Base-by-base conservation (phyloP, 2,113 vertebrate genomes). In the Cebidichthys violaceus region DNA sequence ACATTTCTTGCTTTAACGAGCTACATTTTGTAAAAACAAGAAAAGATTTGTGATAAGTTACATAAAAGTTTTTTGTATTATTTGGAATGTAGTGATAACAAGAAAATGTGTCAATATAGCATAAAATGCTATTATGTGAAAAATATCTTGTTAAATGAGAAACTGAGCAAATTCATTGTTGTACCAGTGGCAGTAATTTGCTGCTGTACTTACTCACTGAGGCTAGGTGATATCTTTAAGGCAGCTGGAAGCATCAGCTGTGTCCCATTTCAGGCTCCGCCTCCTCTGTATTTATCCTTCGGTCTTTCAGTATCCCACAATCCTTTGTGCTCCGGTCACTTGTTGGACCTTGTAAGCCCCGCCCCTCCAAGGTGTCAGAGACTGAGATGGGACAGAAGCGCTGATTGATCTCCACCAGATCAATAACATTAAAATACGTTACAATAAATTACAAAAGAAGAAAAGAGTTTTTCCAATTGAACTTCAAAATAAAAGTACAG, bases 181-280 rank as follows among this genome's bases (percentile, higher is more conserved):
- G 43, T 39, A 45, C 59, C 10, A 20, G 11, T 50, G 75, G 57
- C 66, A 50, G 45, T 29, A 54, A 1, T 1, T 15, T 9, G 2
- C 54, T 31, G 39, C 37, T 1, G 43, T 43, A 45, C 27, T 80
- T 35, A 31, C 41, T 83, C 54, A 43, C 35, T 70, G 80, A 86
- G 67, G 67, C 7, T 4, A 54, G 29, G 73, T 66, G 75, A 73
- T 54, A 27, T 73, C 17, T 60, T 31, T 1, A 84, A 89, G 86
- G 90, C 86, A 82, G 57, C 86, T 59, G 71, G 71, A 86, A 61
- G 62, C 62, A 52, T 66, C 66, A n/a, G 31, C 62, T 73, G 67
- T 24, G 4, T 71, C 61, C 9, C 37, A 62, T 71, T 55, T 64
- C 37, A 73, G 67, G 75, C 65, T 65, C 59, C 61, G 11, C 29